Base-by-base conservation (phyloP, 2,113 vertebrate genomes). In the Fulmarus glacialis region DNA sequence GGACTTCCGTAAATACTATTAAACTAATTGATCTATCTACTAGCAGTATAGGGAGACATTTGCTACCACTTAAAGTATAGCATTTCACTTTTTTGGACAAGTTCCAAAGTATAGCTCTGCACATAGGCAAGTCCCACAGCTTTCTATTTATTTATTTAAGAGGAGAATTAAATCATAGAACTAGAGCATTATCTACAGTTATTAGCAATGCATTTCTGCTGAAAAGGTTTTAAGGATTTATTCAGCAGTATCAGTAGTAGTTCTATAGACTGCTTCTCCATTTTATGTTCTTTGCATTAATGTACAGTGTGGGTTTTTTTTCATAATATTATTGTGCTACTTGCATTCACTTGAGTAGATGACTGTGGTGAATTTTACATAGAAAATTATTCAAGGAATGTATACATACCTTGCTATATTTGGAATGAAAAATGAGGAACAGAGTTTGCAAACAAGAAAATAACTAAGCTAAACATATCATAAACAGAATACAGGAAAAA, bases 391-490 rank as follows among this genome's bases (percentile, higher is more conserved):
- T 74, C 59, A 56, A 71, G 60, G 34, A 84, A 87, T 21, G 14
- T 27, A 53, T 26, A 72, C 32, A 56, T 23, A 53, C 73, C 40
- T 82, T 40, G 16, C 38, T 89, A 68, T 79, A 68, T 91, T 85
- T 91, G 56, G 55, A 78, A 82, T 36, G 38, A 94, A 93, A 96
- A 94, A 56, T 48, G 58, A 91, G 77, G 64, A 66, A 13, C 60
- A 89, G 55, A 78, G 93, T 96, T 97, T 85, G 84, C 87, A 97
- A 95, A 93, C 93, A 94, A 89, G 47, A 82, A 84, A 90, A 75
- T 79, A 93, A 43, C 29, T 50, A 89, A 93, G 83, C 38, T 79
- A 59, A 68, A 48, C 82, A 36, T 59, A 75, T 67, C 68, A 84
- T 93, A 78, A 93, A 94, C 84, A 93, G 73, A 78, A 85, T 14